Conservation (phyloP, 2,888 invertebrate genomes). For the Lysandra bellargus region DNA sequence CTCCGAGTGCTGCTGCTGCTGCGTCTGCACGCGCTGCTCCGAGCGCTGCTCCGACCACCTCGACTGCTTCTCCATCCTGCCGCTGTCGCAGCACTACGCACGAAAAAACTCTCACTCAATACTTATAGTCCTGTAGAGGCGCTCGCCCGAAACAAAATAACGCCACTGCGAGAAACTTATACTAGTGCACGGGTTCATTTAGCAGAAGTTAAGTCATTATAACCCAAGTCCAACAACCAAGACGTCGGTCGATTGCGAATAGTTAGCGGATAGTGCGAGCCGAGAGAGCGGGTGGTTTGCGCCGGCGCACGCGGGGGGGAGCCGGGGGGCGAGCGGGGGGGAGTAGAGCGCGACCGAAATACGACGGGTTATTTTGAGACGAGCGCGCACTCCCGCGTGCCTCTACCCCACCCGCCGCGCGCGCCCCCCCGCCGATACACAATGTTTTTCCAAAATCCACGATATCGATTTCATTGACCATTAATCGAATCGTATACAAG, state of each 20-base stretch:
- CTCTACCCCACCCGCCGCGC: slow-evolving; percentile 43
- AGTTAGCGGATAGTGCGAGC: slow-evolving; percentile 90
- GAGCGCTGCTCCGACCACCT: slow-evolving; percentile 74
- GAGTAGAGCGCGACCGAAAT: slow-evolving; percentile 72
- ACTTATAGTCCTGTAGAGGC: slow-evolving; percentile 64
- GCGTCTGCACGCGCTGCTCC: slow-evolving; percentile 66
- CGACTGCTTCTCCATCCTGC: slow-evolving; percentile 89
- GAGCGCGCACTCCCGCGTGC: slow-evolving; percentile 60
- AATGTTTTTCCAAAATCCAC: slow-evolving; percentile 33
- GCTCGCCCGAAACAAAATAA: slow-evolving; percentile 63
- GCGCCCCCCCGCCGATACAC: slow-evolving; percentile 21
- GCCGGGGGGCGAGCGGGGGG: slow-evolving; percentile 52
- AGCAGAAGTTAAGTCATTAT: slow-evolving; percentile 90
- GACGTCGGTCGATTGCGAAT: slow-evolving; percentile 97
- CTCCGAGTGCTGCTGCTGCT: slow-evolving; percentile 65
- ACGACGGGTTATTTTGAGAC: slow-evolving; percentile 75
- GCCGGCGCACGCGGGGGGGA: slow-evolving; percentile 45
- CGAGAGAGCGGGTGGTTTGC: slow-evolving; percentile 50
- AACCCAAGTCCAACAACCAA: slow-evolving; percentile 87
- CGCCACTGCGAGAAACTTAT: slow-evolving; percentile 76
- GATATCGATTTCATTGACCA: slow-evolving; percentile 33
- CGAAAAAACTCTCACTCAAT: slow-evolving; percentile 75
- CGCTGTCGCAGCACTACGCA: slow-evolving; percentile 71
- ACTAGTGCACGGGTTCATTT: slow-evolving; percentile 81
- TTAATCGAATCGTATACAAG: background rate